phyloP scores from a whole-genome alignment of 2,113 vertebrate genomes.

The Carettochelys insculpta region DNA sequence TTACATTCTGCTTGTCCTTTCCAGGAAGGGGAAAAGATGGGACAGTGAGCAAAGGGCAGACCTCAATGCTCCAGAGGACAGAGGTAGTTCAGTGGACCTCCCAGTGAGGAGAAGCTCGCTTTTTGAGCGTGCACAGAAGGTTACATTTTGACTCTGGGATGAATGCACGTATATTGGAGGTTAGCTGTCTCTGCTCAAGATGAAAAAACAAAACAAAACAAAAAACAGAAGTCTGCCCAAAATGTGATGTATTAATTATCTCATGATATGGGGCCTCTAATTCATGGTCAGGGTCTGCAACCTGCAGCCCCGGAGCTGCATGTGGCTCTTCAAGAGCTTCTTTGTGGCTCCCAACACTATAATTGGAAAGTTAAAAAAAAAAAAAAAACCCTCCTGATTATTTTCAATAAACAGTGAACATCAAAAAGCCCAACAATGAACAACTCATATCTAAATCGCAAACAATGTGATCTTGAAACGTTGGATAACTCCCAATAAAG shows the following conservation, averaged over 20 bases:
- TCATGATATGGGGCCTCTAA: neutral
- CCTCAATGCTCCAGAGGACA: neutral
- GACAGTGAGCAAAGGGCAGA: slow-evolving; percentile 33
- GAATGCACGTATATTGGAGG: slow-evolving; percentile 47
- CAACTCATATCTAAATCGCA: too few relatives aligned
- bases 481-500: too few relatives aligned
- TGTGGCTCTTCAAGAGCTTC: too few relatives aligned
- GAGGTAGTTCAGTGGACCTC: slow-evolving; percentile 48
- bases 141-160: slow-evolving; percentile 53
- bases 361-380: too few relatives aligned
- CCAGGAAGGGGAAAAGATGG: slow-evolving; percentile 33
- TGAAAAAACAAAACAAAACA: too few relatives aligned
- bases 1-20: slow-evolving; percentile 32
- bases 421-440: too few relatives aligned
- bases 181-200: slow-evolving; percentile 31
- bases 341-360: too few relatives aligned
- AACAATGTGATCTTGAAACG: too few relatives aligned
- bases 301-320: too few relatives aligned
- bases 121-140: slow-evolving; percentile 52
- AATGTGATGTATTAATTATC: neutral
- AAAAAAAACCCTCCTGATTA: too few relatives aligned
- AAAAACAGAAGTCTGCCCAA: slow-evolving; percentile 8
- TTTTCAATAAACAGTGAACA: too few relatives aligned
- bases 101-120: slow-evolving; percentile 61
- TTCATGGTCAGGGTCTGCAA: too few relatives aligned